phyloP scores from a whole-genome alignment of 2,113 vertebrate species.

The Scopus umbretta region DNA sequence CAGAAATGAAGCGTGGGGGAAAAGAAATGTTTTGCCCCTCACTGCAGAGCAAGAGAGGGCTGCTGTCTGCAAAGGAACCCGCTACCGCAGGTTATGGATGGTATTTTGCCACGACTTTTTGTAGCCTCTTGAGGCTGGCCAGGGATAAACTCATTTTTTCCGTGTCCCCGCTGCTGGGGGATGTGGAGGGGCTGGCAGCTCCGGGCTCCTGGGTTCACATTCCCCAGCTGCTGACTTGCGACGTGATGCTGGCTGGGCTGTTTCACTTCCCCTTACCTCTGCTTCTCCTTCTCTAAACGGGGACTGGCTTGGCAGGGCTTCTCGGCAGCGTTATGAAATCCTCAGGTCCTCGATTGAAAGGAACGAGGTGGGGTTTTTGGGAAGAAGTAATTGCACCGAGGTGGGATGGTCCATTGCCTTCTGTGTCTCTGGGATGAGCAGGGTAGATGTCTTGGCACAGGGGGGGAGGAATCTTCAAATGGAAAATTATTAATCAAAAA shows the following conservation, averaged over 20 bases:
- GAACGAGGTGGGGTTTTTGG: neutral
- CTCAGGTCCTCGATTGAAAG: neutral
- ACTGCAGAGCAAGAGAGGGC: neutral
- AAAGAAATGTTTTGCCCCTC: neutral
- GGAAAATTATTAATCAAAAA: neutral
- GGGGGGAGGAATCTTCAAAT: neutral
- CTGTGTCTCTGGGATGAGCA: neutral
- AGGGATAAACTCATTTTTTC: neutral
- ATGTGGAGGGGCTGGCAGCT: neutral
- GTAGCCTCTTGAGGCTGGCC: neutral
- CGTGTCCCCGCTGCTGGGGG: accelerated
- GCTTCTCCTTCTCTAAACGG: neutral
- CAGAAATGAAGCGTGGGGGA: neutral
- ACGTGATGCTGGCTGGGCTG: neutral
- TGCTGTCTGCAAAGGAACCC: neutral
- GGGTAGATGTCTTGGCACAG: accelerated
- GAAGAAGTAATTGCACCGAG: neutral
- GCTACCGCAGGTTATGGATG: neutral
- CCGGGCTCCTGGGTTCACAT: neutral
- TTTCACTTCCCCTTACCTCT: neutral
- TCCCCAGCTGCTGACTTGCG: neutral
- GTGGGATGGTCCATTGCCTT: accelerated
- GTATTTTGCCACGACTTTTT: neutral
- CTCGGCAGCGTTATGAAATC: neutral
- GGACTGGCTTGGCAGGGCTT: neutral